Conservation (phyloP, 2,113 vertebrate species). For the Labeo catla region DNA sequence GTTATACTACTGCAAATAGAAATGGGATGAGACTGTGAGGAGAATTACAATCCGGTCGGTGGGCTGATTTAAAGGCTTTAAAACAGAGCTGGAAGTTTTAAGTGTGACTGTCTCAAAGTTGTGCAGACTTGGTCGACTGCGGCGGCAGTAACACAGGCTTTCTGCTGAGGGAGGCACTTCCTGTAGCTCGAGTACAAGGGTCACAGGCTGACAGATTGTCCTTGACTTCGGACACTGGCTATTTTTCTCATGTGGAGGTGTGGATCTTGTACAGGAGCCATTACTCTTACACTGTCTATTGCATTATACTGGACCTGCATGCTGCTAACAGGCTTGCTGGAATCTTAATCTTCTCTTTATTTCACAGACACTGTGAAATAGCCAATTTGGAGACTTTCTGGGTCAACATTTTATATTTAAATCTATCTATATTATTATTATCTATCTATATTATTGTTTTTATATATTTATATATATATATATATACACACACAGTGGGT, state of each 20-base stretch:
- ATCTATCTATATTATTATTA: no score
- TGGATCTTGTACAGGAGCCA: background rate
- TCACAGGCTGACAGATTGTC: slow-evolving; percentile 64
- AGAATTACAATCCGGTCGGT: slow-evolving; percentile 8
- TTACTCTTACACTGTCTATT: background rate
- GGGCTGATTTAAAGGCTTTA: slow-evolving; percentile 62
- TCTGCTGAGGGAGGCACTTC: slow-evolving; percentile 72
- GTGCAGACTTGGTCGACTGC: slow-evolving; percentile 64
- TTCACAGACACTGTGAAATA: background rate
- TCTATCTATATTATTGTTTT: no score
- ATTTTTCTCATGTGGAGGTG: background rate
- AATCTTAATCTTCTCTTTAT: background rate
- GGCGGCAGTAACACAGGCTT: slow-evolving; percentile 10
- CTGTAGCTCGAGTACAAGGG: slow-evolving; percentile 65
- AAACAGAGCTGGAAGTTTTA: slow-evolving; percentile 53
- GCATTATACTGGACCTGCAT: background rate
- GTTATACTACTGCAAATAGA: slow-evolving; percentile 70
- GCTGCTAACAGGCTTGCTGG: background rate
- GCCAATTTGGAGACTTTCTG: background rate
- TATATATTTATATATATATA: no score
- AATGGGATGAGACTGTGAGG: slow-evolving; percentile 56
- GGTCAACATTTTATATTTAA: no score
- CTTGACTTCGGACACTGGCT: slow-evolving; percentile 3
- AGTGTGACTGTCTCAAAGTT: slow-evolving; percentile 57
- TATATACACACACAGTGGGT: no score